A percentile compares a stretch with the other conserved stretches of the same genome.
Evolutionary conservation across 2,888 invertebrate genomes (phyloP).

Genomic region (Cephus pulcher): DNA sequence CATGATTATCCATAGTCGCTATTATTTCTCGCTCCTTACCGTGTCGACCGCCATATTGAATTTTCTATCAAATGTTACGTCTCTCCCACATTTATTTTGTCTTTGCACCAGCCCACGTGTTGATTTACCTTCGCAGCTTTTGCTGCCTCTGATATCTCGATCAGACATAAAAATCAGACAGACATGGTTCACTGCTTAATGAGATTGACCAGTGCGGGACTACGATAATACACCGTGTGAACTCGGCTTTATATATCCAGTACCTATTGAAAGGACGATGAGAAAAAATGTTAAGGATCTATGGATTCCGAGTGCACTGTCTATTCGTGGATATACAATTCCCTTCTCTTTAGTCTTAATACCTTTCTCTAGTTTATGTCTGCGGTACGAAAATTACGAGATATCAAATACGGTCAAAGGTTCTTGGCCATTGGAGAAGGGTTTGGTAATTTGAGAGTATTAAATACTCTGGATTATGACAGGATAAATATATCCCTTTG

Average conservation of each 20-base stretch:
- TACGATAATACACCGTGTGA: neutral
- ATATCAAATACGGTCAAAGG: neutral
- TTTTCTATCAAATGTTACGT: neutral
- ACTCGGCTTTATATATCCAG: neutral
- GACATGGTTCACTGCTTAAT: neutral
- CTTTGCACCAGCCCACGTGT: neutral
- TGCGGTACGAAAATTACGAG: neutral
- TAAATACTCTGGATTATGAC: neutral
- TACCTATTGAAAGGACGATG: neutral
- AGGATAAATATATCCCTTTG: neutral
- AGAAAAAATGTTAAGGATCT: neutral
- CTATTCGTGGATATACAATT: neutral
- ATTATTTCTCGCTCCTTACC: neutral
- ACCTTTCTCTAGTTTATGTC: neutral
- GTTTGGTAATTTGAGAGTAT: neutral
- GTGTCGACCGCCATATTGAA: neutral
- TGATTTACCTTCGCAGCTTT: neutral
- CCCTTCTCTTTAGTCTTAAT: neutral
- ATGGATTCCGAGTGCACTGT: neutral
- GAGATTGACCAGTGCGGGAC: neutral
- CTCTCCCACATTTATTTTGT: neutral
- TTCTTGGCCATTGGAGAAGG: neutral
- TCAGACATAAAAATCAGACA: neutral
- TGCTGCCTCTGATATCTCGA: neutral
- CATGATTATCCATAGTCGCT: neutral